Percentiles rank a stretch among this genome's conserved stretches.
Conservation (phyloP, 2,888 invertebrate genomes). For the Tenodera sinensis region DNA sequence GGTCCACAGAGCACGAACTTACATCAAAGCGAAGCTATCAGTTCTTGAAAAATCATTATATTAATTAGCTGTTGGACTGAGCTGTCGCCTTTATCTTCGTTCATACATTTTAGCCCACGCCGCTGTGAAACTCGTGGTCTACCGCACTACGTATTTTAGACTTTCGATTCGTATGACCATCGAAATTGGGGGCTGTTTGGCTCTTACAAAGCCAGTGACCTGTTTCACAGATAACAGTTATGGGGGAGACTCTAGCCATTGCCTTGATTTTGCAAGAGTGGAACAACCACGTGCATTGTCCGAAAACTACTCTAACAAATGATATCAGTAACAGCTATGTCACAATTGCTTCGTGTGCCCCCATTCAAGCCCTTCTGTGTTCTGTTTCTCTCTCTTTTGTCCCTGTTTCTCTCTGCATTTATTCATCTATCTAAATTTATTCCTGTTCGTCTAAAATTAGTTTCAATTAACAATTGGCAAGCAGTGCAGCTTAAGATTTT, state of each 20-base stretch:
- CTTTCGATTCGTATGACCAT: neutral
- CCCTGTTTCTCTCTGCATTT: too few relatives aligned
- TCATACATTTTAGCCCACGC: neutral
- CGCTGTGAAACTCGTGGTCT: neutral
- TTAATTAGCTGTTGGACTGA: neutral
- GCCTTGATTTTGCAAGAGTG: neutral
- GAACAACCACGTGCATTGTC: neutral
- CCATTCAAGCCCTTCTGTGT: too few relatives aligned
- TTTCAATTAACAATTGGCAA: too few relatives aligned
- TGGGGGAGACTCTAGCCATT: neutral
- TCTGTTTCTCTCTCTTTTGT: too few relatives aligned
- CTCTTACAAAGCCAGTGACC: neutral
- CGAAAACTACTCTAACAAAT: neutral
- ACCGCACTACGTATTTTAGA: neutral
- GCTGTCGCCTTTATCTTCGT: neutral
- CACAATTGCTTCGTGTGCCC: too few relatives aligned
- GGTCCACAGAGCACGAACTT: too few relatives aligned
- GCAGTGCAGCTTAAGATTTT: too few relatives aligned
- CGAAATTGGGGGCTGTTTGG: neutral
- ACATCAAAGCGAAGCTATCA: too few relatives aligned
- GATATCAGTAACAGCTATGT: too few relatives aligned
- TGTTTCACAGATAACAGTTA: neutral
- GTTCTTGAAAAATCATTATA: neutral
- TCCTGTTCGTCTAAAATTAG: too few relatives aligned
- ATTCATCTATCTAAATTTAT: too few relatives aligned